Conservation (phyloP, 2,888 invertebrate genomes). For the Nemotelus nigrinus region DNA sequence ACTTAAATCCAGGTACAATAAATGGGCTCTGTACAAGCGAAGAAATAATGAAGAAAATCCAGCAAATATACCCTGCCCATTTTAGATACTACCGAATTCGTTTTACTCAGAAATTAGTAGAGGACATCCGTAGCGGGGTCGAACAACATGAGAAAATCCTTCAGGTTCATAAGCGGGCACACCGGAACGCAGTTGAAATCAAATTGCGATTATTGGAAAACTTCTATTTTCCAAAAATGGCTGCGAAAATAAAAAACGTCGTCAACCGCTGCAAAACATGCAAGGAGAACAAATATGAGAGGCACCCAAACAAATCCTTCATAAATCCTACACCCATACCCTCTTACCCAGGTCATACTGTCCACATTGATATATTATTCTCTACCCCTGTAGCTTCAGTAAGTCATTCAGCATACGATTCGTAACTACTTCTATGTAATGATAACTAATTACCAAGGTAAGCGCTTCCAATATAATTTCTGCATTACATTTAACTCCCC, state of each 20-base stretch:
- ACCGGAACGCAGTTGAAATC: slow-evolving; percentile 47
- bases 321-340: slow-evolving; percentile 26
- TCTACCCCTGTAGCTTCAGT: background rate
- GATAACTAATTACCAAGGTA: too few relatives aligned
- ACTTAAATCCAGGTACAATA: slow-evolving; percentile 12
- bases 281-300: slow-evolving; percentile 47
- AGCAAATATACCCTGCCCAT: slow-evolving; percentile 8
- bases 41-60: background rate
- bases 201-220: slow-evolving; percentile 44
- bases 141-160: slow-evolving; percentile 47
- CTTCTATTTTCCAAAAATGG: slow-evolving; percentile 46
- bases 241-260: slow-evolving; percentile 41
- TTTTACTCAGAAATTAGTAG: slow-evolving; percentile 19
- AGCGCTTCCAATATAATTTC: too few relatives aligned
- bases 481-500: too few relatives aligned
- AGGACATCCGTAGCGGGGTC: slow-evolving; percentile 40
- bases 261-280: slow-evolving; percentile 35
- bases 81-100: slow-evolving; percentile 22
- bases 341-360: slow-evolving; percentile 31
- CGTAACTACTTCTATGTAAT: too few relatives aligned
- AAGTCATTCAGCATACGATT: too few relatives aligned
- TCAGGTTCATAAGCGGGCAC: slow-evolving; percentile 45
- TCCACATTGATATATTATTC: slow-evolving; percentile 42
- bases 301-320: slow-evolving; percentile 36
- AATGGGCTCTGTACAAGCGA: slow-evolving; percentile 7